phyloP scores from a whole-genome alignment of 2,888 invertebrate genomes.

The Lottia gigantea region DNA sequence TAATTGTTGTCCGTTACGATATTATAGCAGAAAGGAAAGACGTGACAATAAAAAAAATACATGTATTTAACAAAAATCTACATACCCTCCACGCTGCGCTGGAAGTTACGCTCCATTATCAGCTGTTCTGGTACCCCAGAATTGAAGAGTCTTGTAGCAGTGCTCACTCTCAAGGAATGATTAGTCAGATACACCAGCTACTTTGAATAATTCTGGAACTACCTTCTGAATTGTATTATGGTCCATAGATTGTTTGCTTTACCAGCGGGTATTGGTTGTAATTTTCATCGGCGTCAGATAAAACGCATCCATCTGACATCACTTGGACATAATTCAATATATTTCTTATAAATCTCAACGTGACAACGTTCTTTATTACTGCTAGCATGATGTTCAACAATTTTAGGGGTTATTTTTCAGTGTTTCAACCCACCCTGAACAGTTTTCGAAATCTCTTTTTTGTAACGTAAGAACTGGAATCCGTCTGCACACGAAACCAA shows the following conservation, averaged over 20 bases:
- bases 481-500: background rate
- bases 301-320: no score
- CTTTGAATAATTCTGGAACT: background rate
- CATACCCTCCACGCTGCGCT: background rate
- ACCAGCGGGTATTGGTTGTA: background rate
- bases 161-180: conserved; percentile 1
- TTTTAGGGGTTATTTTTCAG: background rate
- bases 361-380: no score
- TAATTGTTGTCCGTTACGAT: no score
- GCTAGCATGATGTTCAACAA: background rate
- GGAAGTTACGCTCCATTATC: conserved; percentile 9
- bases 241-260: background rate
- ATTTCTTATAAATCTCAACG: no score
- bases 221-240: conserved; percentile 4
- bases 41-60: background rate
- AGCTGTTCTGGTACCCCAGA: conserved; percentile 12
- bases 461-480: background rate
- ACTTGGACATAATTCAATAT: no score
- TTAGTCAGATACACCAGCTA: background rate
- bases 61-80: background rate
- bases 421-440: background rate
- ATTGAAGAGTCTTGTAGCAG: conserved; percentile 2
- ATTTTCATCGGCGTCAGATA: no score
- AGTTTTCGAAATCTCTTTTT: background rate
- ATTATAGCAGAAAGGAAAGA: no score